Conservation (phyloP, 2,888 invertebrate species). For the Phyllotreta striolata region DNA sequence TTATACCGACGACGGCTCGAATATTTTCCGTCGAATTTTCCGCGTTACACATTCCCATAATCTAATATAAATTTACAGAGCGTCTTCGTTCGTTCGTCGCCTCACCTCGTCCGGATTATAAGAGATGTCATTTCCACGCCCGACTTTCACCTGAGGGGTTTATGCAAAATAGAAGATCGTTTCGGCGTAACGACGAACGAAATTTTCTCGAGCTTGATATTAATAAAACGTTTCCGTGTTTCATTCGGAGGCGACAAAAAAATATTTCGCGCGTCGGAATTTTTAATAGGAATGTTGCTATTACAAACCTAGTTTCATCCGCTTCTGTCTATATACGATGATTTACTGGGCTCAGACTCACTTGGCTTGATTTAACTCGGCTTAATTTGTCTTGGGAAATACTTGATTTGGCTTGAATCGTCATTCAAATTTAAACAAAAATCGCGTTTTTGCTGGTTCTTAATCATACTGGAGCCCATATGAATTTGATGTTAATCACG, state of each 20-base stretch:
- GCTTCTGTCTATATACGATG: too few relatives aligned
- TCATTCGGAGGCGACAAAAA: neutral
- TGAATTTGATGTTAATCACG: too few relatives aligned
- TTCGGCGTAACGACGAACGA: conserved; percentile 19
- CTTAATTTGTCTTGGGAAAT: too few relatives aligned
- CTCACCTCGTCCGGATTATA: conserved; percentile 22
- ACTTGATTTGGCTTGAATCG: too few relatives aligned
- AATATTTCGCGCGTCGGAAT: too few relatives aligned
- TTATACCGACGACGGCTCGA: conserved; percentile 3
- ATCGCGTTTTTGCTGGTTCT: too few relatives aligned
- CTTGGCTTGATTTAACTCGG: too few relatives aligned
- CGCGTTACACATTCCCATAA: conserved; percentile 27
- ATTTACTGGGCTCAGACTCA: too few relatives aligned
- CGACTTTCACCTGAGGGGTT: conserved; percentile 26
- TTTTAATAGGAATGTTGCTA: too few relatives aligned
- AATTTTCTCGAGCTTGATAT: conserved; percentile 27
- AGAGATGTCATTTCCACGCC: conserved; percentile 28
- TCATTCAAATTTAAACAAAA: too few relatives aligned
- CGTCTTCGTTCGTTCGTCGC: conserved; percentile 12
- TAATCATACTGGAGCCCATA: too few relatives aligned
- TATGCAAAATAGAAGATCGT: conserved; percentile 27
- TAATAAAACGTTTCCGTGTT: conserved; percentile 23
- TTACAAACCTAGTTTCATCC: neutral
- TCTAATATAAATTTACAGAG: conserved; percentile 27
- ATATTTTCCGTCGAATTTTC: conserved; percentile 10